Evolutionary conservation across 2,888 invertebrate species (phyloP), one percentile per base, ranked within the genome.

Genomic region (Hyppa rectilinea): DNA sequence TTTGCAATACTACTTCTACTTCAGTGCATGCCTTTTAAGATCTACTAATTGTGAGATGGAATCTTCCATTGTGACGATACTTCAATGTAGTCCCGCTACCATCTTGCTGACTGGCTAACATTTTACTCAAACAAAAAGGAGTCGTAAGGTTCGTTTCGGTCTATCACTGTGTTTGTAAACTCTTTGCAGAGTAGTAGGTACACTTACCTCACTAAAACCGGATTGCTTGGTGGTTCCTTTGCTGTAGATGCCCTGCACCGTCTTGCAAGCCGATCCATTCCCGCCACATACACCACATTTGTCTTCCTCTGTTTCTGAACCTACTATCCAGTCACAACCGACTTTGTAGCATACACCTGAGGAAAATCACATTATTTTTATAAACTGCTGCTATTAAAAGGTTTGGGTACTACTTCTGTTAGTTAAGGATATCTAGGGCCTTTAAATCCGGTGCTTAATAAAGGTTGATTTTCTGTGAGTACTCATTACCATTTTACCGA

Each of bases 251-350:
- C 98, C 98, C 50, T 97, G 97, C 58, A 98, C 97, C 38, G 97
- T 97, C 86, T 97, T 97, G 91, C 99, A 99, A 74, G 97, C 97
- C 23, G 97, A 97, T 14, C 98, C 98, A 89, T 97, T 97, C 7
- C 99, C 99, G 84, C 98, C 98, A 89, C 99, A 99, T 62, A 98
- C 96, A 9, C 99, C 98, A 90, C 99, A 99, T 58, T 97, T 96
- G 92, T 99, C 99, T 87, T 98, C 98, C 85, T 97, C 96, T 40
- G 97, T 96, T 64, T 96, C 96, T 0, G 98, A 98, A 88, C 98
- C 98, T 59, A 99, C 97, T 65, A 97, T 94, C 98, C 98, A 98
- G 94, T 99, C 98, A 94, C 99, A 99, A n/a, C 98, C 98, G 64
- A 99, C 98, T 95, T 97, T 97, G 97, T 98, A 96, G 87, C 97